phyloP scores from a whole-genome alignment of 2,113 vertebrate species.

The Brachirus orientalis region DNA sequence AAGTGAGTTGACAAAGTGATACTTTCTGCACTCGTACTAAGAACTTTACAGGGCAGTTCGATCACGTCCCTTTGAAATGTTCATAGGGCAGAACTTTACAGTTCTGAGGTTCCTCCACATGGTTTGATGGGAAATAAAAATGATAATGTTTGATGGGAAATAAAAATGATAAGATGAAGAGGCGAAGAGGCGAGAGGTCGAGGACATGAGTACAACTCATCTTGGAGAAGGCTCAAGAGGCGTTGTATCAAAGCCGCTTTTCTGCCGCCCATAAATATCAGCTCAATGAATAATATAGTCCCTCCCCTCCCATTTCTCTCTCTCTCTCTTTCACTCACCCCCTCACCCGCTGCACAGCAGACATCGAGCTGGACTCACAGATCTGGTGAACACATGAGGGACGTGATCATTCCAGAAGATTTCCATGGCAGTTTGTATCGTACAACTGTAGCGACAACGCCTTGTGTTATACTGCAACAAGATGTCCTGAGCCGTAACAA shows the following conservation, averaged over 20 bases:
- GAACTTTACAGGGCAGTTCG: constrained; percentile 51
- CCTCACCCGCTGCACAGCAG: constrained; percentile 8
- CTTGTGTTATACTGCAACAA: constrained; percentile 18
- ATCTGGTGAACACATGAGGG: constrained; percentile 78
- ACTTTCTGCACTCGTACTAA: constrained; percentile 3
- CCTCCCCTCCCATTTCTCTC: background rate
- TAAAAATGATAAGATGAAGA: constrained; percentile 56
- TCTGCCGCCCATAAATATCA: constrained; percentile 73
- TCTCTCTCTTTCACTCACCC: too few species aligned
- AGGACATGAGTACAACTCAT: constrained; percentile 70
- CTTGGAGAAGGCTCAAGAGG: constrained; percentile 56
- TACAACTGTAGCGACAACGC: constrained; percentile 6
- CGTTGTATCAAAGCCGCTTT: constrained; percentile 68
- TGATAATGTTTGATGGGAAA: constrained; percentile 49
- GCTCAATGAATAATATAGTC: constrained; percentile 52
- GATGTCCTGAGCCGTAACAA: background rate
- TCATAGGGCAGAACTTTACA: constrained; percentile 17
- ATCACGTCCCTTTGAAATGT: constrained; percentile 19
- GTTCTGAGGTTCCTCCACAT: constrained; percentile 24
- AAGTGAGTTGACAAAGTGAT: background rate
- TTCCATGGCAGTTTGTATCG: constrained; percentile 5
- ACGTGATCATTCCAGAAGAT: constrained; percentile 20
- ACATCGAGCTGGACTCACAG: constrained; percentile 53
- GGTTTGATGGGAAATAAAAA: constrained; percentile 55
- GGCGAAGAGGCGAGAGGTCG: constrained; percentile 49